Percentiles rank a stretch among this genome's conserved stretches.
Evolutionary conservation across 64 coral and sea anemone genomes (phyloP).

Genomic region (Orbicella faveolata): DNA sequence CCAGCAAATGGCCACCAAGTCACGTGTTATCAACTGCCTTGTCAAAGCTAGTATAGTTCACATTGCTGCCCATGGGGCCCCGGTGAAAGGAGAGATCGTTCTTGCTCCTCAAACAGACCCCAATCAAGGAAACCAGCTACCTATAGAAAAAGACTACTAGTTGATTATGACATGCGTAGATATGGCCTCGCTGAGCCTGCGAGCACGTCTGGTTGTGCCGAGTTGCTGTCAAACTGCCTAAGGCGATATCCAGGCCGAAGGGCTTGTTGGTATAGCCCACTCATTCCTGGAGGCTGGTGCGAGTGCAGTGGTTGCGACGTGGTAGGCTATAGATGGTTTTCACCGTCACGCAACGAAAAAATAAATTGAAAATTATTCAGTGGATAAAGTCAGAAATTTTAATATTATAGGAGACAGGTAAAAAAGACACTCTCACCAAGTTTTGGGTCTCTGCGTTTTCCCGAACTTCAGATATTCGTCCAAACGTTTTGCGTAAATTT

Average conservation of each 20-base stretch:
- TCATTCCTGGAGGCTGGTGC: constrained; percentile 29
- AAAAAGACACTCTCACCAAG: too few species aligned
- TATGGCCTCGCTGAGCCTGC: background rate
- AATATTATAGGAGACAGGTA: too few species aligned
- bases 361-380: too few species aligned
- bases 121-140: background rate
- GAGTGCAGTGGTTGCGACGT: constrained; percentile 24
- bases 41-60: background rate
- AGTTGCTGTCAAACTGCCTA: constrained; percentile 17
- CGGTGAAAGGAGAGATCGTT: constrained; percentile 12
- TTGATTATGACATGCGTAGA: constrained; percentile 13
- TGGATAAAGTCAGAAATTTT: too few species aligned
- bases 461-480: too few species aligned
- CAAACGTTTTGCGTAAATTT: too few species aligned
- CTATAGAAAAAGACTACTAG: constrained; percentile 22
- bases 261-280: constrained; percentile 9
- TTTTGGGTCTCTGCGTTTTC: too few species aligned
- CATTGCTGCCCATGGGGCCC: constrained; percentile 23
- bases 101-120: constrained; percentile 12
- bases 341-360: too few species aligned
- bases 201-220: constrained; percentile 19
- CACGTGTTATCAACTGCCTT: background rate
- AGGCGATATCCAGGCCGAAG: constrained; percentile 34
- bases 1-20: constrained; percentile 15
- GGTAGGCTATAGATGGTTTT: background rate